Evolutionary conservation across 2,888 invertebrate species (phyloP).

Genomic region (Eilema sororculum): DNA sequence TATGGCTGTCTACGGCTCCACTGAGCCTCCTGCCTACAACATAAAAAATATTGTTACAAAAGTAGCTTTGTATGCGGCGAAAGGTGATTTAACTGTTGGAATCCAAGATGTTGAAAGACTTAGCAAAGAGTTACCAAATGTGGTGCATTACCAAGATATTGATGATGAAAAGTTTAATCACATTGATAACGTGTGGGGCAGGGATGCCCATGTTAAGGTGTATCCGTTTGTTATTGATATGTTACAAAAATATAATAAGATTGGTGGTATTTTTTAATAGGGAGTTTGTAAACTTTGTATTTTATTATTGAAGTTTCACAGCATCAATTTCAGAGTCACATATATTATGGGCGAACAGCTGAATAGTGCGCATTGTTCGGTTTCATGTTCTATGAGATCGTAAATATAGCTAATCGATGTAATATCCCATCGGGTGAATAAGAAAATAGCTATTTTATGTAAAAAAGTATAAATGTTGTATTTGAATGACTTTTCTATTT

Average conservation of each 20-base stretch:
- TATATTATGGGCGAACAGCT: too few relatives aligned
- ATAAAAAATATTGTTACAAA: constrained; percentile 21
- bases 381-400: too few relatives aligned
- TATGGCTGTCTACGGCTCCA: constrained; percentile 16
- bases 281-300: too few relatives aligned
- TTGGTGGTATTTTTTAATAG: too few relatives aligned
- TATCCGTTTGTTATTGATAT: constrained; percentile 22
- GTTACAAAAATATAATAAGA: constrained; percentile 5
- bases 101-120: constrained; percentile 14
- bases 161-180: constrained; percentile 24
- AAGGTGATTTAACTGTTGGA: constrained; percentile 20
- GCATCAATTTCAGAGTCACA: too few relatives aligned
- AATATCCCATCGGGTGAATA: too few relatives aligned
- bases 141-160: constrained; percentile 16
- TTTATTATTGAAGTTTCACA: too few relatives aligned
- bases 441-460: too few relatives aligned
- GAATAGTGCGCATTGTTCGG: too few relatives aligned
- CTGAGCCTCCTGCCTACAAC: constrained; percentile 22
- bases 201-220: constrained; percentile 17
- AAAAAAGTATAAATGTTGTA: too few relatives aligned
- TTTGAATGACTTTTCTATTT: too few relatives aligned
- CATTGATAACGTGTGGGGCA: constrained; percentile 17
- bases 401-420: too few relatives aligned
- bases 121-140: constrained; percentile 20
- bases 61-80: constrained; percentile 19